Conservation (phyloP, 1,140 invertebrate genomes). For the Achroia grisella region DNA sequence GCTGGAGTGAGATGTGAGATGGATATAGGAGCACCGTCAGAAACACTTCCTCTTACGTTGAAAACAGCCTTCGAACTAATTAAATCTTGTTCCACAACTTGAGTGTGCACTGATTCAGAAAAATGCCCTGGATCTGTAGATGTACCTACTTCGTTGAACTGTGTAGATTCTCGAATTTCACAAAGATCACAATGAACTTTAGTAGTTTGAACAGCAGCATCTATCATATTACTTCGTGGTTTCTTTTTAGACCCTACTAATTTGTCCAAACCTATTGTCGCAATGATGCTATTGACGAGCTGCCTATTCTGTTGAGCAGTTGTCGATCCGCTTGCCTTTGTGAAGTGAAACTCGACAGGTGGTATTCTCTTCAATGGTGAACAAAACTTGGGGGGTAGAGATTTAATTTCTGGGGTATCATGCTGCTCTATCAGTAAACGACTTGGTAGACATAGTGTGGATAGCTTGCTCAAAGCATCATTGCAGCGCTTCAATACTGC, state of each 20-base stretch:
- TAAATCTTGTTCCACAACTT: conserved; percentile 63
- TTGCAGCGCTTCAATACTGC: conserved; percentile 59
- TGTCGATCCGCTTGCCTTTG: conserved; percentile 22
- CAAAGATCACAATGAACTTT: conserved; percentile 54
- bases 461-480: conserved; percentile 38
- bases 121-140: conserved; percentile 37
- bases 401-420: conserved; percentile 25
- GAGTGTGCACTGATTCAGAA: conserved; percentile 42
- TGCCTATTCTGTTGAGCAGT: conserved; percentile 41
- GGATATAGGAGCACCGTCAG: conserved; percentile 43
- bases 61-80: conserved; percentile 52
- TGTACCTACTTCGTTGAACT: conserved; percentile 23
- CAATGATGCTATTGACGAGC: conserved; percentile 44
- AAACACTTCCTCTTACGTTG: conserved; percentile 42
- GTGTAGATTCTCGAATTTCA: conserved; percentile 44
- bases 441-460: conserved; percentile 39
- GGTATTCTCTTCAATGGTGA: conserved; percentile 61
- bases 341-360: conserved; percentile 45
- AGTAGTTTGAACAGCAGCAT: conserved; percentile 49
- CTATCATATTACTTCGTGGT: conserved; percentile 34
- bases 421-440: conserved; percentile 40
- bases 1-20: conserved; percentile 62
- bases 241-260: conserved; percentile 38
- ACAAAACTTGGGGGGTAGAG: conserved; percentile 40
- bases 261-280: conserved; percentile 39